A percentile compares a stretch with the other conserved stretches of the same genome.
These are phyloP conservation scores for Brachypodius melanocephalos DNA, from an alignment of 2,113 vertebrate species.

Conservation along the genomic window DNA sequence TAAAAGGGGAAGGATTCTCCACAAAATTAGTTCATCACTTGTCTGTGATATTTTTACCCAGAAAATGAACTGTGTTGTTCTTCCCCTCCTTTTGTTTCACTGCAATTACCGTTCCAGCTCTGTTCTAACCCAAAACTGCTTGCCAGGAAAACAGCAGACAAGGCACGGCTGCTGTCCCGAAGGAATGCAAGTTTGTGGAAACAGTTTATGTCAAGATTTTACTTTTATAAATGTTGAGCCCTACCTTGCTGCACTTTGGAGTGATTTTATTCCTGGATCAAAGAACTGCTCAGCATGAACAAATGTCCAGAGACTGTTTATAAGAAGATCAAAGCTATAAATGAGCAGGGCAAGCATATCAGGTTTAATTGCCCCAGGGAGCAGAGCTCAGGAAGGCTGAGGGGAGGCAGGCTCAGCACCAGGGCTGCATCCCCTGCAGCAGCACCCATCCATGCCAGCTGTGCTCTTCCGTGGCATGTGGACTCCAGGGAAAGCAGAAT, in stretches of 20 bases:
- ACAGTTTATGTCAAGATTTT: constrained; percentile 13
- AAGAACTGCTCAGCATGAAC: constrained; percentile 19
- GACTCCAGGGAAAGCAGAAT: neutral
- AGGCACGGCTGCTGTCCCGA: neutral
- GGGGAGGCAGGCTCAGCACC: neutral
- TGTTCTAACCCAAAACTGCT: neutral
- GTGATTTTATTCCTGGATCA: constrained; percentile 19
- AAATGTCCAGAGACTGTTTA: constrained; percentile 35
- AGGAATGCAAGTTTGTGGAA: neutral
- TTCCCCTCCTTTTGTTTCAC: neutral
- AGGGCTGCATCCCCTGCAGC: neutral
- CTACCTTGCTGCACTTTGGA: constrained; percentile 9
- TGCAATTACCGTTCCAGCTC: neutral
- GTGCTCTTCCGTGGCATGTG: neutral
- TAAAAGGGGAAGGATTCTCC: neutral
- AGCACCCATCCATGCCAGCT: neutral
- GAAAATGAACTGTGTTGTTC: neutral
- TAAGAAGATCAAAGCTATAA: constrained; percentile 28
- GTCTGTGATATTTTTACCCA: neutral
- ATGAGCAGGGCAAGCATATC: neutral
- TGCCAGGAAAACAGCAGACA: neutral
- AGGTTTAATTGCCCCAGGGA: neutral
- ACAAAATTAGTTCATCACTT: neutral
- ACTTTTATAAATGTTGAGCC: neutral
- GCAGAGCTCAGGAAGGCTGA: neutral